These are phyloP conservation scores for Odontamblyopus lacepedii DNA, from an alignment of 2,797 vertebrate genomes.

Conservation along the genomic window DNA sequence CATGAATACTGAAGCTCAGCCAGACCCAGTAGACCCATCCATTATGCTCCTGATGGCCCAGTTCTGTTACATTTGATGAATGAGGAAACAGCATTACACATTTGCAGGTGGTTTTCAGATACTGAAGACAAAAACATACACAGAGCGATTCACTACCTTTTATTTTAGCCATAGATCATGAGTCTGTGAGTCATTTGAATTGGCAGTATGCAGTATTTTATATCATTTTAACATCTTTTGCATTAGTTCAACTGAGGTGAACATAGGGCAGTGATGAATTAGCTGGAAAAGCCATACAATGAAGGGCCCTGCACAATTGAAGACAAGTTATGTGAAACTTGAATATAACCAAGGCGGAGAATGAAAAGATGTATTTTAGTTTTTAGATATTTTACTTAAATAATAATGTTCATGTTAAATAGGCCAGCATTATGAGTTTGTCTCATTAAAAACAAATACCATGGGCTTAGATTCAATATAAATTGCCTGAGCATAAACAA, in stretches of 20 bases:
- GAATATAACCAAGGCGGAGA: too few species aligned
- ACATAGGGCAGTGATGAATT: constrained; percentile 14
- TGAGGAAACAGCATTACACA: not conserved
- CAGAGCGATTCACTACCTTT: not conserved
- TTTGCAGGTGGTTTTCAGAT: not conserved
- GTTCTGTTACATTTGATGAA: constrained; percentile 22
- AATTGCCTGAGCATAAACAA: too few species aligned
- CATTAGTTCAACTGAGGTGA: constrained; percentile 14
- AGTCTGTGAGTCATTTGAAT: constrained; percentile 23
- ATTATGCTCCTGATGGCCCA: constrained; percentile 4
- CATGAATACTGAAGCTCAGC: not conserved
- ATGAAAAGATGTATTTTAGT: too few species aligned
- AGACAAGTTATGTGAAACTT: too few species aligned
- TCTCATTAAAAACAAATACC: too few species aligned
- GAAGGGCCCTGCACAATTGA: not conserved
- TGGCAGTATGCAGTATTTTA: not conserved
- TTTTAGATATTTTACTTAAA: too few species aligned
- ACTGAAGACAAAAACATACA: not conserved
- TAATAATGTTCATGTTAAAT: too few species aligned
- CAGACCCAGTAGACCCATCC: not conserved
- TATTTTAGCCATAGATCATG: not conserved
- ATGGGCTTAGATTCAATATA: too few species aligned
- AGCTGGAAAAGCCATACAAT: not conserved
- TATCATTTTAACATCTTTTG: too few species aligned
- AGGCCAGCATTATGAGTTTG: too few species aligned